These are phyloP conservation scores for Galendromus occidentalis DNA, from an alignment of 1,140 invertebrate genomes.

Conservation along the genomic window DNA sequence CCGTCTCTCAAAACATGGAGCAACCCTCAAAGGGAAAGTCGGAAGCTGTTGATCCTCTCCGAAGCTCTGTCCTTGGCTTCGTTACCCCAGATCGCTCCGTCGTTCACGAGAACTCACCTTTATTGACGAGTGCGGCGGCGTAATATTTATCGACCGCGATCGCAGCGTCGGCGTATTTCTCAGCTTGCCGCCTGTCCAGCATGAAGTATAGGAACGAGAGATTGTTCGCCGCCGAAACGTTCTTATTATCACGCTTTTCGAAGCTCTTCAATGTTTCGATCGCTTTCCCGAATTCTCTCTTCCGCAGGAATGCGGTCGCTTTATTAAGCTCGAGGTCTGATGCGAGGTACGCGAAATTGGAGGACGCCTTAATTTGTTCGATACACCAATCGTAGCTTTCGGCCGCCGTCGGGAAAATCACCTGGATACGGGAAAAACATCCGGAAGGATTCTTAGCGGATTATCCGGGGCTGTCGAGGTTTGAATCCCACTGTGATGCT, in stretches of 20 bases:
- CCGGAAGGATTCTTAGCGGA: not conserved
- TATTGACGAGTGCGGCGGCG: constrained; percentile 63
- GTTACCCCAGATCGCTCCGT: too few relatives aligned
- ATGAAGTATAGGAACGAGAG: constrained; percentile 59
- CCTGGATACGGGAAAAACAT: not conserved
- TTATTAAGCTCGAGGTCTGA: constrained; percentile 83
- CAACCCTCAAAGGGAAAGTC: too few relatives aligned
- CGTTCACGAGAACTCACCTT: constrained; percentile 32
- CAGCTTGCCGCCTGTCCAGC: not conserved
- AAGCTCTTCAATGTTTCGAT: constrained; percentile 72
- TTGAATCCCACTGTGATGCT: not conserved
- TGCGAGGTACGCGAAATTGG: constrained; percentile 51
- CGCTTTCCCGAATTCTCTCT: constrained; percentile 51
- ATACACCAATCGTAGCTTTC: constrained; percentile 48
- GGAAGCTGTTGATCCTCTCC: too few relatives aligned
- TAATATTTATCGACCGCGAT: constrained; percentile 57
- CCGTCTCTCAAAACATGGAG: too few relatives aligned
- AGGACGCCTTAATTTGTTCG: constrained; percentile 47
- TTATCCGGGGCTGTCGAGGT: too few relatives aligned
- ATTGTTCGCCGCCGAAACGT: constrained; percentile 68
- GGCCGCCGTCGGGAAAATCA: constrained; percentile 3
- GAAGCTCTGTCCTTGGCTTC: too few relatives aligned
- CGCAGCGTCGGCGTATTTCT: constrained; percentile 40
- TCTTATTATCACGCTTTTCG: constrained; percentile 60
- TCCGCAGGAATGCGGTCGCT: constrained; percentile 66